These are phyloP conservation scores for Scotopteryx bipunctaria DNA, from an alignment of 2,888 invertebrate species.

Conservation along the genomic window DNA sequence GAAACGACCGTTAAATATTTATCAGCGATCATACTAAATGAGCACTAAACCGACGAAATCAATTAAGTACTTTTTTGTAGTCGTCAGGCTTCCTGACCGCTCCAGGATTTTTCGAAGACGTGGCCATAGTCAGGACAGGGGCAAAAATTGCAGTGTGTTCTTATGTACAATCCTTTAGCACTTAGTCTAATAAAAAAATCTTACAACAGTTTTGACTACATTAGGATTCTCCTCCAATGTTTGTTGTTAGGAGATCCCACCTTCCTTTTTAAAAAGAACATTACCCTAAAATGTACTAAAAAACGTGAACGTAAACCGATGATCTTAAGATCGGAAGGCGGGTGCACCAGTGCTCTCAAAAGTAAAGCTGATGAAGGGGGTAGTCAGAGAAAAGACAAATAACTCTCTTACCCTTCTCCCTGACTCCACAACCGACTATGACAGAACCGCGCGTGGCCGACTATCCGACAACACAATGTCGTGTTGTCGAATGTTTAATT, in stretches of 20 bases:
- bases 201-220: too few species aligned
- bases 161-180: too few species aligned
- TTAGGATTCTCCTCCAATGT: too few species aligned
- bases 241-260: too few species aligned
- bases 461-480: slow-evolving; percentile 39
- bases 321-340: too few species aligned
- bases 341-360: too few species aligned
- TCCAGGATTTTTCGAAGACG: slow-evolving; percentile 51
- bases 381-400: too few species aligned
- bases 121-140: slow-evolving; percentile 13
- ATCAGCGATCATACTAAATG: slow-evolving; percentile 77
- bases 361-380: too few species aligned
- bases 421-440: slow-evolving; percentile 3
- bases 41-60: slow-evolving; percentile 76
- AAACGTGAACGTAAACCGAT: too few species aligned
- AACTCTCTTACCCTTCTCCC: not conserved
- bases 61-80: slow-evolving; percentile 68
- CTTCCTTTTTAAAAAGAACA: too few species aligned
- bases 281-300: too few species aligned
- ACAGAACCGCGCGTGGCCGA: slow-evolving; percentile 30
- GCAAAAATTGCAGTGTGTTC: not conserved
- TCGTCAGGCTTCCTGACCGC: slow-evolving; percentile 60
- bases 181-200: too few species aligned
- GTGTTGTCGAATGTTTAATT: slow-evolving; percentile 51
- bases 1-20: slow-evolving; percentile 70